Base-by-base conservation (phyloP, 2,888 invertebrate genomes). In the Strigamia maritima region DNA sequence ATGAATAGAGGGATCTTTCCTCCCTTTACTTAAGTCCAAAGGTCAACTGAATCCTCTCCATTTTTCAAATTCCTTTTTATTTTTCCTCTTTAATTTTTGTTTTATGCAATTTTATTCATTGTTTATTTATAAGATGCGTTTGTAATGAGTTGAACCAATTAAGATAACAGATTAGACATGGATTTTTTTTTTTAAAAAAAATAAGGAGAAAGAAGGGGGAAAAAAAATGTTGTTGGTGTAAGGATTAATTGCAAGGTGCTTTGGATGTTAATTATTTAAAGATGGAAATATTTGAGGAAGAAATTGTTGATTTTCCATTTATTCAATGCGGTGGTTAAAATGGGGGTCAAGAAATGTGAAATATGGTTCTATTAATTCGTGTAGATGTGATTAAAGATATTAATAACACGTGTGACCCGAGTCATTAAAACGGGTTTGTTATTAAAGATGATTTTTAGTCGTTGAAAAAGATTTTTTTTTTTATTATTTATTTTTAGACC, bases 1-100 rank as follows among this genome's bases (percentile, higher is more conserved):
- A 70, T 70, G 70, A 70, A 70, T 70, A 26, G 70, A 70, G 70
- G 70, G 70, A 70, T 70, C 70, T 28, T 70, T 70, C 28, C 70
- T 70, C 70, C 28, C 28, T 70, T 28, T 70, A 70, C 26, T 26
- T 4, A 70, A 70, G 70, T 28, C 70, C 70, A 70, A 70, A 70
- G 70, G 70, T 70, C 70, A 70, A 70, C 28, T 28, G 70, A 70
- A 70, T 70, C 70, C 70, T 70, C 26, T 70, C 70, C 70, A 70
- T 70, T 70, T 70, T 70, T 70, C 70, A 70, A 70, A 70, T 70
- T 70, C 70, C 70, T 28, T 70, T 26, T 70, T 70, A 28, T 70
- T 70, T 24, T n/a, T 70, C 12, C 14, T 4, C 26, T 24, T 70
- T 70, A 26, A 28, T 16, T 70, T 60, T 60, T 60, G 19, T 60